phyloP scores from a whole-genome alignment of 2,888 invertebrate species.

The Nasonia oneida region DNA sequence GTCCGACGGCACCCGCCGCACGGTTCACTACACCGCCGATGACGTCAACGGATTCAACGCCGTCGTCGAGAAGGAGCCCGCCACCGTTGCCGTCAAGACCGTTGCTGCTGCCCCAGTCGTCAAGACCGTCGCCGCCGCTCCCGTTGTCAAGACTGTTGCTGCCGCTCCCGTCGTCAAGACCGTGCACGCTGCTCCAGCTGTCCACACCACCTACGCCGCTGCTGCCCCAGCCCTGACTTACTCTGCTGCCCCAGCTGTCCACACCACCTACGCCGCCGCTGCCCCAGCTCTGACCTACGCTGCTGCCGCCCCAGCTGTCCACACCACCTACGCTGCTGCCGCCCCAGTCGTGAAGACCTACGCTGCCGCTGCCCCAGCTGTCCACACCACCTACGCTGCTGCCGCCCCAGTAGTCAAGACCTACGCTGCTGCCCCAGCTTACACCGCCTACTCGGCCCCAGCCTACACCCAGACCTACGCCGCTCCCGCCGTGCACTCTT shows the following conservation, averaged over 20 bases:
- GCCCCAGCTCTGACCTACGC: slow-evolving; percentile 67
- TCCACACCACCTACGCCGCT: no score
- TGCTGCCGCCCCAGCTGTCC: slow-evolving; percentile 66
- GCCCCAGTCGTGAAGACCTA: slow-evolving; percentile 62
- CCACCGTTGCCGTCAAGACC: slow-evolving; percentile 38
- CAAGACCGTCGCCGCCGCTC: no score
- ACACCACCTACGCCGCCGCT: slow-evolving; percentile 67
- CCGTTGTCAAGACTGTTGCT: no score
- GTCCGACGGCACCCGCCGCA: slow-evolving; percentile 78
- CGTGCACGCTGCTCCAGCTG: no score
- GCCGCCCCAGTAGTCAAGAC: slow-evolving; percentile 64
- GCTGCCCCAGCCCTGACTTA: slow-evolving; percentile 26
- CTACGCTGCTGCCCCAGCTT: slow-evolving; percentile 74
- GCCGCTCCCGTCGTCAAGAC: no score
- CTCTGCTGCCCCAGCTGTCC: slow-evolving; percentile 54
- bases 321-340: slow-evolving; percentile 65
- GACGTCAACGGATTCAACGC: slow-evolving; percentile 76
- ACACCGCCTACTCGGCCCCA: slow-evolving; percentile 70
- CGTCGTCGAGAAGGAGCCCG: slow-evolving; percentile 73
- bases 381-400: slow-evolving; percentile 63
- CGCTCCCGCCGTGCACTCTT: slow-evolving; percentile 11
- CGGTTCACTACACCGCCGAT: slow-evolving; percentile 75
- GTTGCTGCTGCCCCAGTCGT: not conserved
- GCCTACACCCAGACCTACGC: slow-evolving; percentile 69
- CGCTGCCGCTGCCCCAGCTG: not conserved